Percentiles rank a stretch among this genome's conserved stretches.
These are phyloP conservation scores for Penaeus chinensis DNA, from an alignment of 1,140 invertebrate genomes.

Conservation along the genomic window DNA sequence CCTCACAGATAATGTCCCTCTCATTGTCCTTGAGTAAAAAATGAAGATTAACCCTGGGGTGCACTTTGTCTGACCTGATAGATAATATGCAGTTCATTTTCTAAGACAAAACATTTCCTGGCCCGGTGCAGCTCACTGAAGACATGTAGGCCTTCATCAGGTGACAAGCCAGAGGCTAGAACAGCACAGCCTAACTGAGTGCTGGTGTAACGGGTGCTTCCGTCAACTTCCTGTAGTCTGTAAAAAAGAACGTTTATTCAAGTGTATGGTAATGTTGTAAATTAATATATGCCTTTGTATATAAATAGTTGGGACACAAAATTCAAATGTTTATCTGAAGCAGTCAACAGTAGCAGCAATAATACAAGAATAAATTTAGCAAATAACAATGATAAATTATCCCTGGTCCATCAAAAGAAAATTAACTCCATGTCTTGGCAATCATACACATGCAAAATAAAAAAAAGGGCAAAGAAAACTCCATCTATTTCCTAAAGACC, in stretches of 20 bases:
- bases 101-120: slow-evolving; percentile 88
- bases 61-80: slow-evolving; percentile 78
- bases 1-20: too few relatives aligned
- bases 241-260: background rate
- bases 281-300: background rate
- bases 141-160: slow-evolving; percentile 88
- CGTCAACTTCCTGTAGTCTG: slow-evolving; percentile 44
- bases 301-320: background rate
- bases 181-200: slow-evolving; percentile 92
- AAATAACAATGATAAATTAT: too few relatives aligned
- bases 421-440: too few relatives aligned
- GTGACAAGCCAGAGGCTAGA: slow-evolving; percentile 90
- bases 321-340: too few relatives aligned
- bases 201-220: slow-evolving; percentile 71
- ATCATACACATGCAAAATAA: too few relatives aligned
- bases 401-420: too few relatives aligned
- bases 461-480: too few relatives aligned
- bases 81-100: slow-evolving; percentile 94
- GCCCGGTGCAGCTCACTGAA: slow-evolving; percentile 93
- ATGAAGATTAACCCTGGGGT: too few relatives aligned
- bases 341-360: too few relatives aligned
- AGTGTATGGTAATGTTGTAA: background rate
- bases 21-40: too few relatives aligned
- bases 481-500: too few relatives aligned
- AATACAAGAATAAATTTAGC: too few relatives aligned